These are phyloP conservation scores for Clostera curtula DNA, from an alignment of 2,888 invertebrate genomes.

Conservation along the genomic window DNA sequence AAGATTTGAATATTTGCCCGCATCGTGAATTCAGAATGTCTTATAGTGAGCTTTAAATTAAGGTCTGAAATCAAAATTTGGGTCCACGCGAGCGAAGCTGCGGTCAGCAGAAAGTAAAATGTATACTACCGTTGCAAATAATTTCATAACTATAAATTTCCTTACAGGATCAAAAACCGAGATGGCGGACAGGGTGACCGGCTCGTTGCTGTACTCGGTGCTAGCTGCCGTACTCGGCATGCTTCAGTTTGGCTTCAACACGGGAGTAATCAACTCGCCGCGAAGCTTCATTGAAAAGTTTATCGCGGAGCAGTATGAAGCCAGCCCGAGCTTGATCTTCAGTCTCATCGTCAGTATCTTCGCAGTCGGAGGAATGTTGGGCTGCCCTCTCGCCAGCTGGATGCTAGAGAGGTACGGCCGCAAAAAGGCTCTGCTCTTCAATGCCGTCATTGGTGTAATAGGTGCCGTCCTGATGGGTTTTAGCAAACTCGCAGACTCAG, in stretches of 20 bases:
- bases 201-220: slow-evolving; percentile 78
- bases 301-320: slow-evolving; percentile 72
- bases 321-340: slow-evolving; percentile 69
- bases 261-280: slow-evolving; percentile 82
- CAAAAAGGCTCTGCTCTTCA: slow-evolving; percentile 78
- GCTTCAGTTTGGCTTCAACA: slow-evolving; percentile 83
- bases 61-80: too few species aligned
- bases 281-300: slow-evolving; percentile 77
- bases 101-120: too few species aligned
- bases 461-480: slow-evolving; percentile 81
- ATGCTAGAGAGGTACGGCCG: slow-evolving; percentile 81
- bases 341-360: slow-evolving; percentile 83
- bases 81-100: too few species aligned
- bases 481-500: slow-evolving; percentile 76
- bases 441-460: slow-evolving; percentile 77
- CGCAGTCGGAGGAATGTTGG: slow-evolving; percentile 86
- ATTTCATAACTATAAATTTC: too few species aligned
- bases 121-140: too few species aligned
- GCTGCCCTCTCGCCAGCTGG: slow-evolving; percentile 84
- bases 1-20: too few species aligned
- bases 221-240: slow-evolving; percentile 80
- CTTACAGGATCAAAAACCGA: slow-evolving; percentile 46
- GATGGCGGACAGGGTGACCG: slow-evolving; percentile 71
- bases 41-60: too few species aligned
- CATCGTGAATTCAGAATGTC: too few species aligned